A percentile compares a stretch with the other conserved stretches of the same genome.
phyloP scores from a whole-genome alignment of 2,888 invertebrate genomes.

The Troides helena region DNA sequence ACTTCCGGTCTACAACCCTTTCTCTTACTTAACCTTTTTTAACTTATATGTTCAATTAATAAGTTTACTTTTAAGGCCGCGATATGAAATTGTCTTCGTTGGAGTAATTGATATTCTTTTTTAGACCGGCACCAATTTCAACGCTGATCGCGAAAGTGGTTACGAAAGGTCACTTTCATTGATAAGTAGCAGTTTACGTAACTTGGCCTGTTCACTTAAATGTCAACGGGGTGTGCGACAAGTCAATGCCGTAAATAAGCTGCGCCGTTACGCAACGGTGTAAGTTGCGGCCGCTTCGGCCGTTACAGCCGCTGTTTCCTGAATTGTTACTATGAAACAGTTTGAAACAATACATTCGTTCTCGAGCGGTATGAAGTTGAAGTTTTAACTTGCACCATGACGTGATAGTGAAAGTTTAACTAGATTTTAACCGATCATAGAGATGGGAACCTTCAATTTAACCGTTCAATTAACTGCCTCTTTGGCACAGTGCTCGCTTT shows the following conservation, averaged over 20 bases:
- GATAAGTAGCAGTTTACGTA: constrained; percentile 26
- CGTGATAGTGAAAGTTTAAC: too few species aligned
- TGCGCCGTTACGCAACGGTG: constrained; percentile 27
- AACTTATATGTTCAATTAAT: background rate
- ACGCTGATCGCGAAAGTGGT: constrained; percentile 36
- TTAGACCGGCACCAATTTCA: constrained; percentile 30
- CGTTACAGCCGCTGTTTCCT: constrained; percentile 8
- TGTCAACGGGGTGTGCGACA: constrained; percentile 27
- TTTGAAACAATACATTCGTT: constrained; percentile 8
- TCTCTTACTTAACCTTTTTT: background rate
- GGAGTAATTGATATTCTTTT: constrained; percentile 19
- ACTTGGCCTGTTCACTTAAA: constrained; percentile 20
- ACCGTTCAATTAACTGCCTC: too few species aligned
- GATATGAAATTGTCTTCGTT: constrained; percentile 5
- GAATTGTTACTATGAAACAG: constrained; percentile 4
- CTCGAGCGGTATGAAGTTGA: background rate
- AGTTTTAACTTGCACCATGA: too few species aligned
- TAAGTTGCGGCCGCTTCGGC: constrained; percentile 18
- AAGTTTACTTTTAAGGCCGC: background rate
- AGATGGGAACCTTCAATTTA: too few species aligned
- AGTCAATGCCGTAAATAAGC: constrained; percentile 23
- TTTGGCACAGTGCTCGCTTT: too few species aligned
- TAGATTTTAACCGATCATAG: too few species aligned
- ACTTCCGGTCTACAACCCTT: too few species aligned
- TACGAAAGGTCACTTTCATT: constrained; percentile 32